Percentiles rank a stretch among this genome's conserved stretches.
phyloP scores from a whole-genome alignment of 1,140 invertebrate genomes.

The Nasonia giraulti region DNA sequence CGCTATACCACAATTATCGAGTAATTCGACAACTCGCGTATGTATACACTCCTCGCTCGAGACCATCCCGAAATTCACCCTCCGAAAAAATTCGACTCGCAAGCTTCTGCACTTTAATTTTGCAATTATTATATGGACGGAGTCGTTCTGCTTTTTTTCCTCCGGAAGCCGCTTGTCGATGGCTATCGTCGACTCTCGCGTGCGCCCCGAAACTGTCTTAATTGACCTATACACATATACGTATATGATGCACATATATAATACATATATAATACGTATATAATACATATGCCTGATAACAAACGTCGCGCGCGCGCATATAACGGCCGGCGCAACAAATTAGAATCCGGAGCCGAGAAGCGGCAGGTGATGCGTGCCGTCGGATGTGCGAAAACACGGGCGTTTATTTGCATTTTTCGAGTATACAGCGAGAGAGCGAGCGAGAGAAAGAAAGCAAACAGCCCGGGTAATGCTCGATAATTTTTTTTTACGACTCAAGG shows the following conservation, averaged over 20 bases:
- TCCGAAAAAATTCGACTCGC: not conserved
- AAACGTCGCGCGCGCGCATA: constrained; percentile 51
- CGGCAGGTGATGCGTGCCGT: constrained; percentile 17
- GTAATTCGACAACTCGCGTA: not conserved
- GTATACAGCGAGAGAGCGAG: not conserved
- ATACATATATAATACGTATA: too few relatives aligned
- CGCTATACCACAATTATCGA: not conserved
- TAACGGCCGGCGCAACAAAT: constrained; percentile 55
- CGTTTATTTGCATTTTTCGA: constrained; percentile 31
- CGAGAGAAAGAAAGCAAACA: not conserved
- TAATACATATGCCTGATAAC: not conserved
- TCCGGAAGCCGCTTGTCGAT: constrained; percentile 37
- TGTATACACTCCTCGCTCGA: not conserved
- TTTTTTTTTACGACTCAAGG: not conserved
- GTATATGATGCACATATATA: too few relatives aligned
- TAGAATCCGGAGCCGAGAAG: not conserved
- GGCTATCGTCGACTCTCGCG: constrained; percentile 27
- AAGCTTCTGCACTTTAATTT: constrained; percentile 42
- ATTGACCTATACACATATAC: constrained; percentile 1
- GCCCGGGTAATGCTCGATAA: not conserved
- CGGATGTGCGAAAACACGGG: constrained; percentile 33
- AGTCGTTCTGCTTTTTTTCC: not conserved
- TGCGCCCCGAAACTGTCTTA: constrained; percentile 13
- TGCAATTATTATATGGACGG: not conserved
- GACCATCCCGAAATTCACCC: not conserved